Evolutionary conservation across 2,888 invertebrate genomes (phyloP).

Genomic region (Carabus problematicus): DNA sequence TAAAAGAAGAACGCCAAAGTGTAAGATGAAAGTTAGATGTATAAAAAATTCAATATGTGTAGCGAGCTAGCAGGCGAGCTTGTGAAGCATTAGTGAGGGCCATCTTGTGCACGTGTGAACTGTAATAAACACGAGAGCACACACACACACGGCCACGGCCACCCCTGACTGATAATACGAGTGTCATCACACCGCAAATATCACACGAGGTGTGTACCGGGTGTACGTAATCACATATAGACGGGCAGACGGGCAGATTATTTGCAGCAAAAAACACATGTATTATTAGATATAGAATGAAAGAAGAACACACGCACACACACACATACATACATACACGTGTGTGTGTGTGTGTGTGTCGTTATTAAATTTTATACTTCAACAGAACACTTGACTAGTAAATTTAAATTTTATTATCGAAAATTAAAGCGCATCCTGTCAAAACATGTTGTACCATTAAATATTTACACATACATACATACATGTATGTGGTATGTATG

Average conservation of each 20-base stretch:
- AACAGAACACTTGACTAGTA: no score
- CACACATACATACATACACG: background rate
- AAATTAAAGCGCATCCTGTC: no score
- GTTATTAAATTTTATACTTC: no score
- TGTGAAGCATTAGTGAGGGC: conserved; percentile 18
- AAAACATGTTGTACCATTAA: no score
- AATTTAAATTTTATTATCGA: no score
- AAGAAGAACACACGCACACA: conserved; percentile 42
- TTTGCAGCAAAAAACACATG: conserved; percentile 53
- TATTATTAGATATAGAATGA: conserved; percentile 57
- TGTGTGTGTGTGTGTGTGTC: no score
- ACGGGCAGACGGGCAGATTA: background rate
- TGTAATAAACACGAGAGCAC: conserved; percentile 28
- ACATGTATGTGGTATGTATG: no score
- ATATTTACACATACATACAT: no score
- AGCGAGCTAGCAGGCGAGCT: conserved; percentile 17
- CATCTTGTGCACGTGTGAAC: conserved; percentile 27
- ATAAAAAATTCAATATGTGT: conserved; percentile 36
- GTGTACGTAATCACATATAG: conserved; percentile 13
- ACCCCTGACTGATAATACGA: conserved; percentile 7
- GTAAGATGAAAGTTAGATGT: conserved; percentile 4
- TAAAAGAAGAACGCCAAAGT: background rate
- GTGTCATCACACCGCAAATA: conserved; percentile 2
- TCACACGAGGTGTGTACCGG: conserved; percentile 1
- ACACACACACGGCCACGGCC: background rate